A percentile compares a stretch with the other conserved stretches of the same genome.
These are phyloP conservation scores for Coregonus clupeaformis DNA, from an alignment of 2,113 vertebrate genomes.

Conservation along the genomic window DNA sequence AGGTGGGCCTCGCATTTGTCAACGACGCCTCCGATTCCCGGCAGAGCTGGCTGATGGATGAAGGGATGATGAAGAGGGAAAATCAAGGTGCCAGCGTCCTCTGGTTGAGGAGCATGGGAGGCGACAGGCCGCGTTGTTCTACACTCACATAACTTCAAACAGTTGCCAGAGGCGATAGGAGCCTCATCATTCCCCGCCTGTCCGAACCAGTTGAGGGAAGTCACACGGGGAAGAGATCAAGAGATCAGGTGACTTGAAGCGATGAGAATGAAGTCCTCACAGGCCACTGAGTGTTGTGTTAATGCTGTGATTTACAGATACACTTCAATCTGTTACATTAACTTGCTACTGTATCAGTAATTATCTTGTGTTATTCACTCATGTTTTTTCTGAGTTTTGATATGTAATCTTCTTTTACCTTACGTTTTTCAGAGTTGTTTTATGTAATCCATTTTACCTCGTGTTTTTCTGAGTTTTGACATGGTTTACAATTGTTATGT, in stretches of 20 bases:
- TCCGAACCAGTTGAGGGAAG: constrained; percentile 61
- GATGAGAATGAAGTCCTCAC: constrained; percentile 14
- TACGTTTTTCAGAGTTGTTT: too few species aligned
- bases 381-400: too few species aligned
- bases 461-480: too few species aligned
- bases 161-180: constrained; percentile 69
- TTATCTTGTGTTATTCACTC: not conserved
- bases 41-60: constrained; percentile 59
- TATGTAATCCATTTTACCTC: too few species aligned
- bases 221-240: constrained; percentile 55
- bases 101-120: constrained; percentile 60
- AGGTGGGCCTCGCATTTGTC: constrained; percentile 64
- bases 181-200: constrained; percentile 73
- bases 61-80: constrained; percentile 63
- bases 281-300: not conserved
- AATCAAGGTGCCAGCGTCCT: constrained; percentile 65
- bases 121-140: constrained; percentile 69
- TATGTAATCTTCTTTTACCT: too few species aligned
- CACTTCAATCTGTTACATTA: not conserved
- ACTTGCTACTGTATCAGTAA: not conserved
- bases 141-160: constrained; percentile 67
- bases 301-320: not conserved
- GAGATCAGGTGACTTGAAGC: constrained; percentile 25
- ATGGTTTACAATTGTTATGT: too few species aligned
- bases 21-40: constrained; percentile 56